These are phyloP conservation scores for Stegophylla sp. DNA, from an alignment of 2,888 invertebrate species.

Conservation along the genomic window DNA sequence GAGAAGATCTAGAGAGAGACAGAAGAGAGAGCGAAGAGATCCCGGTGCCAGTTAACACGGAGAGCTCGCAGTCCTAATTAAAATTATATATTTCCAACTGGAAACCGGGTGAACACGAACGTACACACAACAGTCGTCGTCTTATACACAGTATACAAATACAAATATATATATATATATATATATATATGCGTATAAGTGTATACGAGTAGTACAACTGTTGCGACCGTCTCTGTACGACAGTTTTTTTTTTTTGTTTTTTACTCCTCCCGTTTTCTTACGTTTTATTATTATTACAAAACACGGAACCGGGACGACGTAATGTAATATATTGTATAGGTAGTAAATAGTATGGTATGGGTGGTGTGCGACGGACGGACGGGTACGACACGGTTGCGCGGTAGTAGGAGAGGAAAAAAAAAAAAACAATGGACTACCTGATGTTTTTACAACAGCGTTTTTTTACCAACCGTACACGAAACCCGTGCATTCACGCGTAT, in stretches of 20 bases:
- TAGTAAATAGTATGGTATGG: no score
- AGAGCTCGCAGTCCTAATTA: constrained; percentile 51
- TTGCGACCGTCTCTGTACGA: not conserved
- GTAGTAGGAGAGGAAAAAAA: not conserved
- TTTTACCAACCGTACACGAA: no score
- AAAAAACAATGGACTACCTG: constrained; percentile 56
- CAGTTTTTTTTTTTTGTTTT: not conserved
- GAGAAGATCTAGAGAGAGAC: constrained; percentile 3
- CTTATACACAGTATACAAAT: no score
- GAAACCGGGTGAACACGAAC: constrained; percentile 47
- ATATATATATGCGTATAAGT: no score
- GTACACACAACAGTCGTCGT: constrained; percentile 25
- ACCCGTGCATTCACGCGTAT: no score
- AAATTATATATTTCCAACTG: constrained; percentile 45
- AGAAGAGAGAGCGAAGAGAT: constrained; percentile 11
- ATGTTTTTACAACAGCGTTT: constrained; percentile 50
- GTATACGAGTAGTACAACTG: no score
- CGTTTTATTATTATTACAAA: no score
- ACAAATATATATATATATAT: no score
- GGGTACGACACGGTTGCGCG: not conserved
- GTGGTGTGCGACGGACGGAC: no score
- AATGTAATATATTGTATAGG: no score
- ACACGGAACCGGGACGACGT: no score
- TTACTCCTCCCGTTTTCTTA: no score
- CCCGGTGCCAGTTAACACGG: constrained; percentile 51